Evolutionary conservation across 2,113 vertebrate genomes (phyloP).

Genomic region (Passer domesticus): DNA sequence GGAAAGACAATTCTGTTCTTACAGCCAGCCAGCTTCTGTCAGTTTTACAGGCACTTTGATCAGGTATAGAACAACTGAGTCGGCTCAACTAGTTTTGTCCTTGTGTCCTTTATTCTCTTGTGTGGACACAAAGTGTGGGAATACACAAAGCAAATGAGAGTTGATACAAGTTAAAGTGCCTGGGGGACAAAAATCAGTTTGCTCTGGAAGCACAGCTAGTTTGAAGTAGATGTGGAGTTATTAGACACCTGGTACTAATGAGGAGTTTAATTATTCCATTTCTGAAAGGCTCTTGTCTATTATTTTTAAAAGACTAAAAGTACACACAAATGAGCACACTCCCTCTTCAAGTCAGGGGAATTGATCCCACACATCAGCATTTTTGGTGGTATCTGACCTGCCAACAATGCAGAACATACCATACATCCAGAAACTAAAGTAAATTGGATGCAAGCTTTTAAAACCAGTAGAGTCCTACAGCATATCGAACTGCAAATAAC

Average conservation of each 20-base stretch:
- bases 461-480: background rate
- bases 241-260: background rate
- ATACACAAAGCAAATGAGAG: background rate
- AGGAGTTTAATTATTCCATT: background rate
- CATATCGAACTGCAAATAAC: background rate
- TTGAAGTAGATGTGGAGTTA: background rate
- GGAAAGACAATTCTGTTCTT: background rate
- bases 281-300: background rate
- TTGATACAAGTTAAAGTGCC: background rate
- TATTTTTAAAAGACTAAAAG: background rate
- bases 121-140: background rate
- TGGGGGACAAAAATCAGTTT: background rate
- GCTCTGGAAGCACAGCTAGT: background rate
- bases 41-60: background rate
- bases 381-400: background rate
- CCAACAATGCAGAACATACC: background rate
- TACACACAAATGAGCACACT: accelerated
- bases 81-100: background rate
- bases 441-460: background rate
- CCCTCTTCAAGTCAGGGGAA: background rate
- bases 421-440: background rate
- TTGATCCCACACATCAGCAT: background rate
- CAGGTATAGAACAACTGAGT: background rate
- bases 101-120: background rate
- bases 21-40: background rate